phyloP scores from a whole-genome alignment of 2,888 invertebrate genomes.

The Cantharis rustica region DNA sequence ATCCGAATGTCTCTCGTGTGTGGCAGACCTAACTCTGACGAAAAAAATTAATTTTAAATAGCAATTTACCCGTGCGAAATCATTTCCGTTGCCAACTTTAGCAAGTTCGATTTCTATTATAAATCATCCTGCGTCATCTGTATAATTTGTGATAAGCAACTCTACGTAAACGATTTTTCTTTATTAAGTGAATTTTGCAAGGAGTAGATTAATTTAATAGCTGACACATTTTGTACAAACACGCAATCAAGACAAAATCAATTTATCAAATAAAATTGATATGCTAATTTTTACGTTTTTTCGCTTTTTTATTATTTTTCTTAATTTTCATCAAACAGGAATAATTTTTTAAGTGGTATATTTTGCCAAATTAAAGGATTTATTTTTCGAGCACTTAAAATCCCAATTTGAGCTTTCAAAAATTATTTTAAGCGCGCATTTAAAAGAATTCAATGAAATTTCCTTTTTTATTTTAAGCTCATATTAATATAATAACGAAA shows the following conservation, averaged over 20 bases:
- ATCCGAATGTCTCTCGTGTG: too few relatives aligned
- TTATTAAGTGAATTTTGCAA: slow-evolving; percentile 16
- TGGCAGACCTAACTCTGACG: background rate
- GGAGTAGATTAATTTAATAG: slow-evolving; percentile 19
- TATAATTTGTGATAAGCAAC: slow-evolving; percentile 18
- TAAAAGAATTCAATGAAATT: background rate
- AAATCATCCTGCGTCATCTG: slow-evolving; percentile 18
- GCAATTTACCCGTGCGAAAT: background rate
- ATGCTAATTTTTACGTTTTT: slow-evolving; percentile 15
- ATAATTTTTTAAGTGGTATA: slow-evolving; percentile 14
- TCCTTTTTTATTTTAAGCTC: background rate
- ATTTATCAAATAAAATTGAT: slow-evolving; percentile 18
- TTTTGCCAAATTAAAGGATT: slow-evolving; percentile 8
- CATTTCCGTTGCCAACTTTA: background rate
- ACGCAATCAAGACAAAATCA: slow-evolving; percentile 12
- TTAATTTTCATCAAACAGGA: slow-evolving; percentile 5
- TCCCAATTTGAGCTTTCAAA: background rate
- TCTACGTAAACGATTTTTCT: slow-evolving; percentile 17
- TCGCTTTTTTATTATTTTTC: slow-evolving; percentile 9
- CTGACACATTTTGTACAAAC: slow-evolving; percentile 14
- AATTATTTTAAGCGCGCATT: background rate
- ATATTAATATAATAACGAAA: background rate
- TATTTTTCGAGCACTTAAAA: background rate
- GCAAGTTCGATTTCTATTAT: slow-evolving; percentile 6
- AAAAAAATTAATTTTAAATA: background rate